Base-by-base conservation (phyloP, 2,888 invertebrate genomes). In the Pyralis farinalis region DNA sequence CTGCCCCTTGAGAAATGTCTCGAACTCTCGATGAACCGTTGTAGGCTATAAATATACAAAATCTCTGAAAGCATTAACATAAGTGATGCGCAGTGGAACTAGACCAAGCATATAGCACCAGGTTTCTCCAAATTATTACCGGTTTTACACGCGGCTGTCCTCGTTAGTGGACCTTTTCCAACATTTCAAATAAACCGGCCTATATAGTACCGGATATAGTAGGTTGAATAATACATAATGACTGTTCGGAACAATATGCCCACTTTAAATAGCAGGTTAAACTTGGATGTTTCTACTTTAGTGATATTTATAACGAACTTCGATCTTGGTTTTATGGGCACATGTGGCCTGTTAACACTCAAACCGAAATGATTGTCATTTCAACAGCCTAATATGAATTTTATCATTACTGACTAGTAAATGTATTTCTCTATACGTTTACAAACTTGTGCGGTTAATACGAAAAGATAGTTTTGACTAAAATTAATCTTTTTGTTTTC, bases 271-370 rank as follows among this genome's bases (percentile, higher is more conserved):
- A 7, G 7, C 7, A 7, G 34, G 40, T 53, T 44, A 44, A 44
- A 51, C 2, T 52, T 55, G 50, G 46, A 51, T 57, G 49, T 55
- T 38, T 49, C 40, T 57, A 58, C 56, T 60, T 62, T 46, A 58
- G 53, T 45, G 40, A 51, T 45, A 53, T 70, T 67, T 66, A 61
- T 63, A 57, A 55, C 44, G 46, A n/a, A n/a, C n/a, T 43, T 53
- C 50, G 53, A 66, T 58, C 47, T 54, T 31, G 40, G 44, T 43
- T 65, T 69, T 61, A 60, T 61, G 51, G 57, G 47, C 44, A 44
- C 53, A 48, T 47, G 61, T 55, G 55, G 67, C 71, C 63, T 62
- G 71, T 75, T 69, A 71, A 71, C 59, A 66, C 53, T 61, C 69
- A 68, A 59, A 46, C 63, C n/a, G n/a, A n/a, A n/a, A n/a, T n/a